These are phyloP conservation scores for Augochlora pura DNA, from an alignment of 1,140 invertebrate genomes.

Conservation along the genomic window DNA sequence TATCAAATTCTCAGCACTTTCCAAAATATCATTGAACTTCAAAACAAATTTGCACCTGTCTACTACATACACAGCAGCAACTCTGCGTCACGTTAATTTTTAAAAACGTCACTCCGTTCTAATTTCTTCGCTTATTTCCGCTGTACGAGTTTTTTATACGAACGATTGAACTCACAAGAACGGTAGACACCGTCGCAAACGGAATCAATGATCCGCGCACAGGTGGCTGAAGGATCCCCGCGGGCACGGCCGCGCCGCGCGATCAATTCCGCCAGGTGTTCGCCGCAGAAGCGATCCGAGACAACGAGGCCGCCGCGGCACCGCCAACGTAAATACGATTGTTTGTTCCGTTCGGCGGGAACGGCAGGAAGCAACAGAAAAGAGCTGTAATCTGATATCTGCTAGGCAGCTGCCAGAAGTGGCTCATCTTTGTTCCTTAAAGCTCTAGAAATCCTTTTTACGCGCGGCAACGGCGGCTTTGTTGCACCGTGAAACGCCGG, in stretches of 20 bases:
- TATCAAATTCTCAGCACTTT: no score
- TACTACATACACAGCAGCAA: no score
- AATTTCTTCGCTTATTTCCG: no score
- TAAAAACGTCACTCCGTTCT: no score
- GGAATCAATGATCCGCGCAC: no score
- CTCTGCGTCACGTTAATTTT: no score
- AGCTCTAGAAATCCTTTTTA: conserved; percentile 8
- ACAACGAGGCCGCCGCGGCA: conserved; percentile 1
- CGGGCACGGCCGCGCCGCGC: neutral
- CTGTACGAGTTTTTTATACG: no score
- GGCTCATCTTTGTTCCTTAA: conserved; percentile 17
- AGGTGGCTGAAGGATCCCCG: no score
- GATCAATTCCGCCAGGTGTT: conserved; percentile 22
- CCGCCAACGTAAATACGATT: neutral
- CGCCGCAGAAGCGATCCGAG: neutral
- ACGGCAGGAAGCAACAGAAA: neutral
- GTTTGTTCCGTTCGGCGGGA: neutral
- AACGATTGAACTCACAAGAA: no score
- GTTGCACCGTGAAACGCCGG: neutral
- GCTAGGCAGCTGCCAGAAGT: neutral
- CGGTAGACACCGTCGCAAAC: no score
- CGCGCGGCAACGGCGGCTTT: conserved; percentile 5
- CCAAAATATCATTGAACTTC: no score
- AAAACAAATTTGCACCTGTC: no score
- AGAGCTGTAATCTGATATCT: conserved; percentile 5